Conservation (phyloP, 2,797 vertebrate species). For the Garrulus glandarius region DNA sequence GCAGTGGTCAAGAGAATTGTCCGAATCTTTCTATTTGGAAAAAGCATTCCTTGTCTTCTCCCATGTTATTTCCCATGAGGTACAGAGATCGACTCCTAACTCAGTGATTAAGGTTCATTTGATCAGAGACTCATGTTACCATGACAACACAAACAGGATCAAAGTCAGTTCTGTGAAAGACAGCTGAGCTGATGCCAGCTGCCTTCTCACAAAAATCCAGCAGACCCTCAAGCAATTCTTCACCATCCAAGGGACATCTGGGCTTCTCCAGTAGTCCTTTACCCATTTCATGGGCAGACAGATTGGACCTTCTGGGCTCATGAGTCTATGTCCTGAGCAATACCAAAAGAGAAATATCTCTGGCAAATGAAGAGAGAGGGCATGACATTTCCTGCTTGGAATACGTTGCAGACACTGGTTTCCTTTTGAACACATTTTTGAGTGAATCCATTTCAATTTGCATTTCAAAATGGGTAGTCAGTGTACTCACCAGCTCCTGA, state of each 20-base stretch:
- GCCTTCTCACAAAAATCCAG: background rate
- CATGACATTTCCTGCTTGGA: background rate
- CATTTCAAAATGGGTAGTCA: background rate
- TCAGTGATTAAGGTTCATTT: background rate
- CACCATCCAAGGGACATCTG: background rate
- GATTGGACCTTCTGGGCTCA: background rate
- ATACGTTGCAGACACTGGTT: background rate
- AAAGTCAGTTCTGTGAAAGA: background rate
- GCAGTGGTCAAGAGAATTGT: background rate
- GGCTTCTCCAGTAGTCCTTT: background rate
- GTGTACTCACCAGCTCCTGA: background rate
- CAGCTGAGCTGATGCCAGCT: background rate
- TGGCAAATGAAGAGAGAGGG: background rate
- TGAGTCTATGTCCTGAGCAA: background rate
- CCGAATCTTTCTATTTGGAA: background rate
- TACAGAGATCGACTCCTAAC: background rate
- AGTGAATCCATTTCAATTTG: background rate
- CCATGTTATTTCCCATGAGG: background rate
- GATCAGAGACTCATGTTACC: background rate
- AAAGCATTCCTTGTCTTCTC: background rate
- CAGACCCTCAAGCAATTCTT: background rate
- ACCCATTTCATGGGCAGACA: background rate
- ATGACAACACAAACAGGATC: background rate
- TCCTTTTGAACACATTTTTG: background rate
- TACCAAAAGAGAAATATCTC: background rate